These are phyloP conservation scores for Cremastinae sp. DNA, from an alignment of 2,888 invertebrate species.

Conservation along the genomic window DNA sequence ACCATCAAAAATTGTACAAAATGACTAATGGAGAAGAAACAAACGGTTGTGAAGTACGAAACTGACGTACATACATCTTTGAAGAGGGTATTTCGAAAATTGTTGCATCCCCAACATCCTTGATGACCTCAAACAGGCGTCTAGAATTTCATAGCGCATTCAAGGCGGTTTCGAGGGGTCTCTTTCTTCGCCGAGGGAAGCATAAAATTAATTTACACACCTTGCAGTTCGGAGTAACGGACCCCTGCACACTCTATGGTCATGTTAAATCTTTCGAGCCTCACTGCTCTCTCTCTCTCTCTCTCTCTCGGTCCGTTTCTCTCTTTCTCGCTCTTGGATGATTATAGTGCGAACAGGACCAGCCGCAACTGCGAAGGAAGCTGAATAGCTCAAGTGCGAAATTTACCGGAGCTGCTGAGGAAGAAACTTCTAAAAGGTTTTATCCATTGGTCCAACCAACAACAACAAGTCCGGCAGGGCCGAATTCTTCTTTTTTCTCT, in stretches of 20 bases:
- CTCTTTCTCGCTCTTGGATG: constrained; percentile 30
- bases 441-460: constrained; percentile 39
- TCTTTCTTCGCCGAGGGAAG: neutral
- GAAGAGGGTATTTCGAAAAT: too few relatives aligned
- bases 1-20: too few relatives aligned
- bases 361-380: constrained; percentile 26
- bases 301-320: constrained; percentile 8
- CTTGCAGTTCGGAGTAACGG: constrained; percentile 22
- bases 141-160: too few relatives aligned
- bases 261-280: constrained; percentile 50
- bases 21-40: too few relatives aligned
- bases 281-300: constrained; percentile 14
- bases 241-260: constrained; percentile 31
- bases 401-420: constrained; percentile 24
- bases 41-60: too few relatives aligned
- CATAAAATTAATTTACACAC: constrained; percentile 50
- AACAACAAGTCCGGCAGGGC: constrained; percentile 31
- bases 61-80: too few relatives aligned
- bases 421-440: constrained; percentile 42
- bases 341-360: constrained; percentile 60
- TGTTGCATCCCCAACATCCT: too few relatives aligned
- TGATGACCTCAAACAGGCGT: too few relatives aligned
- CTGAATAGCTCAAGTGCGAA: constrained; percentile 50
- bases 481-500: constrained; percentile 44
- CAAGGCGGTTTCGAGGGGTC: too few relatives aligned